Evolutionary conservation across 2,888 invertebrate genomes (phyloP).

Genomic region (Torymus texanus): DNA sequence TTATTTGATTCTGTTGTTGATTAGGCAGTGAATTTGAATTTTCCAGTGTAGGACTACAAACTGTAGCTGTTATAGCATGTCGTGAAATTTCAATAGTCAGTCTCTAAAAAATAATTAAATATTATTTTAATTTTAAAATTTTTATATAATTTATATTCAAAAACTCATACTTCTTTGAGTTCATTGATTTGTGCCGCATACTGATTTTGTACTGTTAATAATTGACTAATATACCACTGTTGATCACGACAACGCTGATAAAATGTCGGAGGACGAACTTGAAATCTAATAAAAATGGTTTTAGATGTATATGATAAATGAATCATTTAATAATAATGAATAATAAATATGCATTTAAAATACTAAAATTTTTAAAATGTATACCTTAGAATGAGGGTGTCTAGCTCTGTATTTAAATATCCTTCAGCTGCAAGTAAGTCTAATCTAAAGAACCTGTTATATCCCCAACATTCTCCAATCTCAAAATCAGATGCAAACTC

Average conservation of each 20-base stretch:
- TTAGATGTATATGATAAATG: background rate
- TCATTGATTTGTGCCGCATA: conserved; percentile 88
- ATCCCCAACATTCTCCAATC: conserved; percentile 97
- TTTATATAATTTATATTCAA: background rate
- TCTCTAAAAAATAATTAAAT: conserved; percentile 74
- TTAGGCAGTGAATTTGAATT: conserved; percentile 55
- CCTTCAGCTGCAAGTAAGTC: conserved; percentile 94
- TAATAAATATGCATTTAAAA: background rate
- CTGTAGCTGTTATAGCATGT: conserved; percentile 79
- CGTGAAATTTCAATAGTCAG: conserved; percentile 83
- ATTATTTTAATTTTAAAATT: conserved; percentile 28
- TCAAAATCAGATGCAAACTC: conserved; percentile 98
- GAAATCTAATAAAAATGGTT: conserved; percentile 79
- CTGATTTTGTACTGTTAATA: conserved; percentile 87
- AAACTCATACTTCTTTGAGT: conserved; percentile 83
- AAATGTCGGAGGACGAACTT: conserved; percentile 94
- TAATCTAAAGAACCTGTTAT: conserved; percentile 93
- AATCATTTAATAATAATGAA: conserved; percentile 30
- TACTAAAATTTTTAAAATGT: background rate
- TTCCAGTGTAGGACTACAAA: conserved; percentile 60
- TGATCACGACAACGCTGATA: conserved; percentile 95
- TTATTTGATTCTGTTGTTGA: conserved; percentile 60
- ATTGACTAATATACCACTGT: conserved; percentile 92
- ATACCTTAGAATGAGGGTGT: conserved; percentile 88
- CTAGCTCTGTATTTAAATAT: conserved; percentile 88